Conservation (phyloP, 2,113 vertebrate genomes). For the Crotalus tigris region DNA sequence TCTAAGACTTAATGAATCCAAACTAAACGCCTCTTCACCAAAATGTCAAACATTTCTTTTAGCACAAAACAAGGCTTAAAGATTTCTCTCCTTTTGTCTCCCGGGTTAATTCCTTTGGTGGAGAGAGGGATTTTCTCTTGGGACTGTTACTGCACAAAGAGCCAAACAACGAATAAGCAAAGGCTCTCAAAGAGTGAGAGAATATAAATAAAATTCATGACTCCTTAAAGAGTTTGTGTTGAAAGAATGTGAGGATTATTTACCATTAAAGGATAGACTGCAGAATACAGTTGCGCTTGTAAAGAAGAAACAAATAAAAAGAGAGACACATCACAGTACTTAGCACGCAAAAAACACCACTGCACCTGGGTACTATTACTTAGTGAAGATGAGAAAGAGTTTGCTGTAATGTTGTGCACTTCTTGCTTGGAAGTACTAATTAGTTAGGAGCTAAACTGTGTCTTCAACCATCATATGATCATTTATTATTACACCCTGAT, state of each 20-base stretch:
- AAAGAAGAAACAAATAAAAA: slow-evolving; percentile 62
- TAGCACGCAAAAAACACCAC: slow-evolving; percentile 51
- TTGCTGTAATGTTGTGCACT: slow-evolving; percentile 44
- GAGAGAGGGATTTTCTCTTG: slow-evolving; percentile 86
- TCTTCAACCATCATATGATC: not conserved
- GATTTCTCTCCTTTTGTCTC: slow-evolving; percentile 91
- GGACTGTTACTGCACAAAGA: slow-evolving; percentile 85
- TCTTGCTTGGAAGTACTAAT: not conserved
- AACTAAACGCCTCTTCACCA: slow-evolving; percentile 91
- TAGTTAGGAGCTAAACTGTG: not conserved
- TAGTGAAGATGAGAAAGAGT: slow-evolving; percentile 51
- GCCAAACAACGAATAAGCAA: slow-evolving; percentile 86
- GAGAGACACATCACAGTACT: slow-evolving; percentile 54
- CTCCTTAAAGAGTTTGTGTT: slow-evolving; percentile 84
- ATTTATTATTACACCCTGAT: not conserved
- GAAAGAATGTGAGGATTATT: slow-evolving; percentile 83
- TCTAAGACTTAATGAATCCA: slow-evolving; percentile 97
- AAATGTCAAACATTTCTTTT: slow-evolving; percentile 94
- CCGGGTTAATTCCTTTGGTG: slow-evolving; percentile 93
- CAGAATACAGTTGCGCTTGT: slow-evolving; percentile 74
- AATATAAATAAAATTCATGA: slow-evolving; percentile 88
- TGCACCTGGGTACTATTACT: slow-evolving; percentile 68
- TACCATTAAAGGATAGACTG: slow-evolving; percentile 77
- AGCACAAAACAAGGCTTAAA: slow-evolving; percentile 89
- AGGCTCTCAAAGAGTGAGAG: slow-evolving; percentile 82